These are phyloP conservation scores for Panthera leo DNA, from an alignment of 2,113 vertebrate genomes.

Conservation along the genomic window DNA sequence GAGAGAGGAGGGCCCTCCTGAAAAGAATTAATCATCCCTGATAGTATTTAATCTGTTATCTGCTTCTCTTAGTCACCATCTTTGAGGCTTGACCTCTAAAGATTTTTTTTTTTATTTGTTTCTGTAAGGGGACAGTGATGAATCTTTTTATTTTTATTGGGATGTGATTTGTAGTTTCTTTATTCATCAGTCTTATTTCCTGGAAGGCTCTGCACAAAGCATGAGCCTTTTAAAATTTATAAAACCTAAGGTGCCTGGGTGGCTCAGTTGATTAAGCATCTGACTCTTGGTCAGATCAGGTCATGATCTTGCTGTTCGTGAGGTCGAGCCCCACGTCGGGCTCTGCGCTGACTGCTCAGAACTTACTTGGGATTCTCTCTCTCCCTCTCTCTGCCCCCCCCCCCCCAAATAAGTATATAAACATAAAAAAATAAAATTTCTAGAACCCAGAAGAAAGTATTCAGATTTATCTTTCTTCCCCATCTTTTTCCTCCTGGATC, in stretches of 20 bases:
- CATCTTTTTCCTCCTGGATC: not conserved
- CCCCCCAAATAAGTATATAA: too few species aligned
- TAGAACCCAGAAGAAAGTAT: not conserved
- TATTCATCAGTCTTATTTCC: not conserved
- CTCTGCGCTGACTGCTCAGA: too few species aligned
- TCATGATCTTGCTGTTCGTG: too few species aligned
- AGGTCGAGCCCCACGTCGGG: too few species aligned
- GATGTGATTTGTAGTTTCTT: not conserved
- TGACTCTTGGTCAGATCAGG: too few species aligned
- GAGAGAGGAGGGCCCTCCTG: not conserved
- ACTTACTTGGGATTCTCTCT: too few species aligned
- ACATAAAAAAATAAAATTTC: not conserved
- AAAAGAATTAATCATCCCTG: not conserved
- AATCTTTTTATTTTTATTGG: not conserved
- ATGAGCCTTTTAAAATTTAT: not conserved
- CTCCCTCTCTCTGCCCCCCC: too few species aligned
- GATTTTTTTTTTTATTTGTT: not conserved
- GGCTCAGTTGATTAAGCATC: too few species aligned
- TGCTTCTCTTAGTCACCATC: not conserved
- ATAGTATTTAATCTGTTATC: not conserved
- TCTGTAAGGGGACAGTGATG: not conserved
- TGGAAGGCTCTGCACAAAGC: not conserved
- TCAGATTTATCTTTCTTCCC: not conserved
- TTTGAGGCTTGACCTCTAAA: not conserved
- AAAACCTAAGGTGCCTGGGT: too few species aligned